Base-by-base conservation (phyloP, 2,888 invertebrate genomes). In the Cosmia pyralina region DNA sequence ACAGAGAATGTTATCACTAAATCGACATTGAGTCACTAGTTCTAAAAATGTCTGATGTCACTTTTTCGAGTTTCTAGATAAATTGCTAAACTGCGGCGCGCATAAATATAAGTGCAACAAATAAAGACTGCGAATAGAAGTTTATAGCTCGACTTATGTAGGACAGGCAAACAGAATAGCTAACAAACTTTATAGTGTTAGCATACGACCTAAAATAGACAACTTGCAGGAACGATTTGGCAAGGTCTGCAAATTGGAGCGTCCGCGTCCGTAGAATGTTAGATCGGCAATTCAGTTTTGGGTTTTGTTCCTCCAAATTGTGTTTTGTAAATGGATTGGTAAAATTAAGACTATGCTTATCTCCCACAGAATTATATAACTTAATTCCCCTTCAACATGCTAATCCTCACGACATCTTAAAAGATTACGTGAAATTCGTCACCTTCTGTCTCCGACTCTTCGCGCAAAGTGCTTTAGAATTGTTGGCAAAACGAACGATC, bases 401-500 rank as follows among this genome's bases (percentile, higher is more conserved):
- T 70, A 52, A 71, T 65, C 62, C 41, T 69, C 34, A 22, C 22
- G 52, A 60, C 41, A 57, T 44, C n/a, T n/a, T n/a, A n/a, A n/a
- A n/a, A n/a, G n/a, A n/a, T n/a, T n/a, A n/a, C n/a, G n/a, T n/a
- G n/a, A 34, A 72, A 77, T 48, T 73, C 69, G 63, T 55, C 57
- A 57, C n/a, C 44, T 34, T 46, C 41, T 63, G 59, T 71, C 52
- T 69, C 34, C 19, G 48, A 34, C 22, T 70, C 53, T 52, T 22
- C n/a, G 34, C 44, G 58, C 15, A 22, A 59, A 75, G 58, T 80
- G 44, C 53, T 44, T 28, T 34, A 55, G 59, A 53, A 82, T 74
- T 78, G 65, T 71, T 81, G 68, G 68, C 74, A 46, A 71, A 64
- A 69, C 65, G 82, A 66, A 69, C 71, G 66, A 69, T 82, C 66